Conservation (phyloP, 2,113 vertebrate genomes). For the rabbit (Oryctolagus cuniculus) region mOryCun1.1 NC_091439.1:24614001-24614500, state of each 20-base stretch:
- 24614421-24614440: too few species aligned
- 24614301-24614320: conserved; percentile 2
- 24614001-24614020: neutral
- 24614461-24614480: too few species aligned
- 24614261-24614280: neutral
- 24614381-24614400: too few species aligned
- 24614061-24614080: neutral
- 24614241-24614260: neutral
- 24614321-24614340: neutral
- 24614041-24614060: neutral
- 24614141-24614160: neutral
- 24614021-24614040: neutral
- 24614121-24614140: neutral
- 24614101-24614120: neutral
- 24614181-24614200: neutral
- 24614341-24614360: neutral
- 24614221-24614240: neutral
- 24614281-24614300: neutral
- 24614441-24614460: too few species aligned
- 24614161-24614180: conserved; percentile 2
- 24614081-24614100: neutral
- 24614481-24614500: too few species aligned
- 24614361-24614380: too few species aligned
- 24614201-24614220: neutral
- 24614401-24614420: too few species aligned